Evolutionary conservation across 35 echinoderm and acorn worm species (phyloP).

Genomic region (Heliocidaris tuberculata): DNA sequence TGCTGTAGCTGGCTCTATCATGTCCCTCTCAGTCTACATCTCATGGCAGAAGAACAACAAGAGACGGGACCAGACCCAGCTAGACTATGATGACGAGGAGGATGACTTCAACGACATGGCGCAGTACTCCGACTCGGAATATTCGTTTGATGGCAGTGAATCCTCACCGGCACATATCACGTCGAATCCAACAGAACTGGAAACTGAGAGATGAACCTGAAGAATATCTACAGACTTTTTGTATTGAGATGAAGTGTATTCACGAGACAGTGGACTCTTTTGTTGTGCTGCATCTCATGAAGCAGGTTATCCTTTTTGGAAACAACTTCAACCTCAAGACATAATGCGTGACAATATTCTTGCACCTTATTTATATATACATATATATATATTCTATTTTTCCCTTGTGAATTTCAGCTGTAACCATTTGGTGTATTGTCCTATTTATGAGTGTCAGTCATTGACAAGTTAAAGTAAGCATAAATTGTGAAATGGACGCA

Average conservation of each 20-base stretch:
- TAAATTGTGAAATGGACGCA: constrained; percentile 1
- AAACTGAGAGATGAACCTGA: constrained; percentile 42
- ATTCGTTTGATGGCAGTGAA: constrained; percentile 24
- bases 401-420: constrained; percentile 8
- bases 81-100: constrained; percentile 24
- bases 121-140: constrained; percentile 39
- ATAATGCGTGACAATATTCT: neutral
- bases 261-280: constrained; percentile 15
- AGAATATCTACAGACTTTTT: neutral
- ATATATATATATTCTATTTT: constrained; percentile 28
- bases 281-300: constrained; percentile 11
- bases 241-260: neutral
- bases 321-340: neutral
- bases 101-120: constrained; percentile 30
- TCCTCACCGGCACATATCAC: neutral
- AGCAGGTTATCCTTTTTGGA: neutral
- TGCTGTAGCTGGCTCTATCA: constrained; percentile 48
- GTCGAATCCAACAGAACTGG: constrained; percentile 29
- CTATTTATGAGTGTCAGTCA: constrained; percentile 4
- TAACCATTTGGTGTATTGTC: constrained; percentile 4
- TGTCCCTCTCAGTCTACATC: constrained; percentile 49
- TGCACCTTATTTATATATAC: constrained; percentile 46
- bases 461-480: neutral
- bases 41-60: constrained; percentile 54
- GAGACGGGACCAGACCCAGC: neutral